A percentile compares a stretch with the other conserved stretches of the same genome.
Evolutionary conservation across 2,113 vertebrate species (phyloP).

Genomic region (Hippocampus abdominalis): DNA sequence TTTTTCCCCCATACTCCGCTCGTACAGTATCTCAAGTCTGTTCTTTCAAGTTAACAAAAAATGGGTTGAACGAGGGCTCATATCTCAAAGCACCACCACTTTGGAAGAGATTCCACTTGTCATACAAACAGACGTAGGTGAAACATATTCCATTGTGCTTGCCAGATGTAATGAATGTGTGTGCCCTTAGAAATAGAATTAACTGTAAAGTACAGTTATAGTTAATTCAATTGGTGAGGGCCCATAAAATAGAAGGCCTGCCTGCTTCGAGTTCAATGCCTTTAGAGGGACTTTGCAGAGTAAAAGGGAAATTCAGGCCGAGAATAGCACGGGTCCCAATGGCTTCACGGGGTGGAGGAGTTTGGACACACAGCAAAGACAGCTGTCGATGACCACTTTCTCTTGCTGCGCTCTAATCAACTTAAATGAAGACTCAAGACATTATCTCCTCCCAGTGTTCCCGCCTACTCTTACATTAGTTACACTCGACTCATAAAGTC

Average conservation of each 20-base stretch:
- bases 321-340: conserved; percentile 56
- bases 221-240: not conserved
- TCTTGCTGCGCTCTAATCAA: conserved; percentile 10
- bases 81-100: not conserved
- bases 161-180: not conserved
- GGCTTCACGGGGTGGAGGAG: conserved; percentile 53
- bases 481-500: conserved; percentile 15
- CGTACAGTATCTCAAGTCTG: too few species aligned
- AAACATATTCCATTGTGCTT: not conserved
- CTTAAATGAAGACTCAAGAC: too few species aligned
- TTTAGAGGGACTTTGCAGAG: not conserved
- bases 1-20: too few species aligned
- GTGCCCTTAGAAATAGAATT: too few species aligned
- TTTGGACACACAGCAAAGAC: conserved; percentile 54
- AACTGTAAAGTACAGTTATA: too few species aligned
- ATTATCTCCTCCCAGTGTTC: conserved; percentile 18
- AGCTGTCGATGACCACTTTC: conserved; percentile 57
- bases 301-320: conserved; percentile 33
- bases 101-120: not conserved
- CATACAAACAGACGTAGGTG: not conserved
- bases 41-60: too few species aligned
- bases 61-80: too few species aligned
- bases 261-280: not conserved
- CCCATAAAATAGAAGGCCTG: not conserved
- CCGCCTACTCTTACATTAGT: not conserved